Evolutionary conservation across 1,140 invertebrate species (phyloP).

Genomic region (Sitobion miscanthi): DNA sequence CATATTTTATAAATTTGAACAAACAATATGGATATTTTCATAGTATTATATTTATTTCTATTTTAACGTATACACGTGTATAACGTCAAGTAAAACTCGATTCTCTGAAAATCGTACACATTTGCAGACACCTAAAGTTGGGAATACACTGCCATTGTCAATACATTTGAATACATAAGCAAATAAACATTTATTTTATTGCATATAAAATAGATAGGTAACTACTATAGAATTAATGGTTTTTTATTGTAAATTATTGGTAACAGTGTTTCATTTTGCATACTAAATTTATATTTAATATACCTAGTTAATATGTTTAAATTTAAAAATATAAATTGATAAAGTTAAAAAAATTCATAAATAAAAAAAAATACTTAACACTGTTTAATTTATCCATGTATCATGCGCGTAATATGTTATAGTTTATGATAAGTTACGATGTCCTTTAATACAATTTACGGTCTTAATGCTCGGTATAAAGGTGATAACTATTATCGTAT

Average conservation of each 20-base stretch:
- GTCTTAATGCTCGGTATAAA: background rate
- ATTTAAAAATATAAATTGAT: no score
- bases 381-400: background rate
- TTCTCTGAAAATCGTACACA: background rate
- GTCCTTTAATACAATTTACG: background rate
- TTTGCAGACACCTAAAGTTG: background rate
- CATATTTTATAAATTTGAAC: background rate
- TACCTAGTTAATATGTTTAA: background rate
- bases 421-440: background rate
- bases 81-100: background rate
- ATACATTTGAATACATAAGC: background rate
- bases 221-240: background rate
- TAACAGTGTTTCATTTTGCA: background rate
- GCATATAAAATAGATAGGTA: background rate
- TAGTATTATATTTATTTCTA: background rate
- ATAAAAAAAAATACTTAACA: background rate
- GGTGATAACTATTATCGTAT: constrained; percentile 31
- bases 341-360: background rate
- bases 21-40: background rate
- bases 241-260: no score
- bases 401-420: background rate
- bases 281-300: background rate
- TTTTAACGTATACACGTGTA: background rate
- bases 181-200: background rate
- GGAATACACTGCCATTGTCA: background rate